Conservation (phyloP, 2,797 vertebrate species). For the Anas bahamensis region DNA sequence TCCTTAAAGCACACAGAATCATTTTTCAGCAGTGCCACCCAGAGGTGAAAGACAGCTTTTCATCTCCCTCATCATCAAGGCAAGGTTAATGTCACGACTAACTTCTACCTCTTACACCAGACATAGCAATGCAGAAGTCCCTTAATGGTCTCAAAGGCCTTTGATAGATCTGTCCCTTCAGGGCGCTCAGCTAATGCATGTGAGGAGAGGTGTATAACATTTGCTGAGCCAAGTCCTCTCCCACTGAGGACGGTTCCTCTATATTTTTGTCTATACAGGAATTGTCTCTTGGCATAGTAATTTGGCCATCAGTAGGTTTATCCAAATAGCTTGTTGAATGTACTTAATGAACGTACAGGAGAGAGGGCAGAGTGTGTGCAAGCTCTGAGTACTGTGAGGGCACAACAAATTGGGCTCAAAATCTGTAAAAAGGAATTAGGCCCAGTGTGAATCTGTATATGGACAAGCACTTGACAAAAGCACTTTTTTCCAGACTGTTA, state of each 20-base stretch:
- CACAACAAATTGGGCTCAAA: not conserved
- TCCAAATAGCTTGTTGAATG: too few species aligned
- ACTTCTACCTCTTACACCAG: not conserved
- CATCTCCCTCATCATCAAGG: not conserved
- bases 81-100: not conserved
- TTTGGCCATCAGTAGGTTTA: too few species aligned
- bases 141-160: not conserved
- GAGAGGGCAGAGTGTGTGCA: not conserved
- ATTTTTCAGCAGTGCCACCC: constrained; percentile 46
- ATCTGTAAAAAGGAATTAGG: not conserved
- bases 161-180: not conserved
- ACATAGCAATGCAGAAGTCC: not conserved
- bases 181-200: not conserved
- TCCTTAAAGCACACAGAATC: not conserved
- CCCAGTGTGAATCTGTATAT: not conserved
- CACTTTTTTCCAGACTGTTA: not conserved
- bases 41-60: not conserved
- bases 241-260: too few species aligned
- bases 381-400: not conserved
- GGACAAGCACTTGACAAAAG: not conserved
- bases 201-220: not conserved
- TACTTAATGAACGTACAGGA: not conserved
- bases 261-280: too few species aligned
- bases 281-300: too few species aligned
- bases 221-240: not conserved